phyloP scores from a whole-genome alignment of 2,888 invertebrate genomes.

The Lymantria monacha region DNA sequence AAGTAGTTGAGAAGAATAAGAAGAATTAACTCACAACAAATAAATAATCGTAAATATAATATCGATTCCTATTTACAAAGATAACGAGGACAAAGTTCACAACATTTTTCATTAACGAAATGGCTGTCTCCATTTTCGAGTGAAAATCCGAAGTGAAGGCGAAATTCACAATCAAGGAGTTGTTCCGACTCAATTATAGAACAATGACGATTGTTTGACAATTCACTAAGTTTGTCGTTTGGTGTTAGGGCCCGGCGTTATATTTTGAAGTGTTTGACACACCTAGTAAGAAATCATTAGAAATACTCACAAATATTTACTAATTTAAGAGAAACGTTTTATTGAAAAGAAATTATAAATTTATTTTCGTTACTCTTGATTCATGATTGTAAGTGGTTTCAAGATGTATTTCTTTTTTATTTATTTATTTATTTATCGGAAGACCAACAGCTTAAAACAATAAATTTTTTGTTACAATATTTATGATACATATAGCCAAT shows the following conservation, averaged over 20 bases:
- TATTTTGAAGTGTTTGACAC: constrained; percentile 6
- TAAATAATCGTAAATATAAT: too few species aligned
- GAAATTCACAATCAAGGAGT: constrained; percentile 25
- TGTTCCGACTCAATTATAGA: constrained; percentile 19
- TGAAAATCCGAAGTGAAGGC: constrained; percentile 10
- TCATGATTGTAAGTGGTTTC: not conserved
- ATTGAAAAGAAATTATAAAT: not conserved
- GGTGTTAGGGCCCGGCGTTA: constrained; percentile 10
- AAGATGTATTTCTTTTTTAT: not conserved
- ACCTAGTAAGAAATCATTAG: constrained; percentile 12
- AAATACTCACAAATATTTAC: constrained; percentile 4
- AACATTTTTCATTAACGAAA: constrained; percentile 33
- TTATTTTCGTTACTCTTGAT: not conserved
- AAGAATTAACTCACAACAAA: too few species aligned
- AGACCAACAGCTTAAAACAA: too few species aligned
- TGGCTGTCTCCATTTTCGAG: constrained; percentile 15
- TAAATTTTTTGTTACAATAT: too few species aligned
- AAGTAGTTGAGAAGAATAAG: too few species aligned
- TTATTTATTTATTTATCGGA: too few species aligned
- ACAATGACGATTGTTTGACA: constrained; percentile 31
- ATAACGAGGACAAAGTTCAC: constrained; percentile 18
- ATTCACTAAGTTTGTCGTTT: constrained; percentile 24
- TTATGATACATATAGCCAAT: too few species aligned
- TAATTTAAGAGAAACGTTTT: not conserved
- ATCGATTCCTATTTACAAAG: too few species aligned